Evolutionary conservation across 2,888 invertebrate species (phyloP).

Genomic region (Philopedon plagiatum): DNA sequence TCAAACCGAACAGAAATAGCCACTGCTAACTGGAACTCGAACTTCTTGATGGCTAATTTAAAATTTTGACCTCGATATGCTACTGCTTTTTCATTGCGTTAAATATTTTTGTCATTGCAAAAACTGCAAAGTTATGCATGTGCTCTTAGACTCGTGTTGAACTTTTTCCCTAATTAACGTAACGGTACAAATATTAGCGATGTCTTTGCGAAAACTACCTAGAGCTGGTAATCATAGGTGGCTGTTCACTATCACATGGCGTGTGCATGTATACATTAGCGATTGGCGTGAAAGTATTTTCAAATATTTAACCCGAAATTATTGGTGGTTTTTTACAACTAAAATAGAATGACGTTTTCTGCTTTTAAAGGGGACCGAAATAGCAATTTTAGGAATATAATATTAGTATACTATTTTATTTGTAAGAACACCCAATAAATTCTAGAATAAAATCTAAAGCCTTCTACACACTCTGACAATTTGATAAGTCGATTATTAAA

Average conservation of each 20-base stretch:
- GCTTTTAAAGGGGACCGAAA: background rate
- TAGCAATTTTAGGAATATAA: background rate
- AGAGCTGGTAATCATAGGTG: conserved; percentile 33
- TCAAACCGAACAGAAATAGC: no score
- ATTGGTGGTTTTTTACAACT: background rate
- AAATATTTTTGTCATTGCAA: no score
- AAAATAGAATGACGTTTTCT: background rate
- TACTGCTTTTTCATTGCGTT: no score
- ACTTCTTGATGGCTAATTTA: no score
- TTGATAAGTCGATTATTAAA: background rate
- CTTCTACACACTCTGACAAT: background rate
- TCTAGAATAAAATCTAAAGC: conserved; percentile 4
- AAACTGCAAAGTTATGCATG: no score
- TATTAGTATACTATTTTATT: conserved; percentile 2
- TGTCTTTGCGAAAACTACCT: conserved; percentile 16
- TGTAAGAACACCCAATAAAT: background rate
- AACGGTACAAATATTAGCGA: conserved; percentile 5
- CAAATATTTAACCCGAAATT: conserved; percentile 20
- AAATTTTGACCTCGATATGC: no score
- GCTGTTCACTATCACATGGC: conserved; percentile 35
- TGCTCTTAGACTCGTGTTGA: background rate
- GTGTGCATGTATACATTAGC: conserved; percentile 3
- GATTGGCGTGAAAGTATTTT: conserved; percentile 31
- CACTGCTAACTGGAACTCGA: no score
- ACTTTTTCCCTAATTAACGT: background rate